Percentiles rank a stretch among this genome's conserved stretches.
Evolutionary conservation across 2,113 vertebrate species (phyloP).

Genomic region (Nyctibius bracteatus): DNA sequence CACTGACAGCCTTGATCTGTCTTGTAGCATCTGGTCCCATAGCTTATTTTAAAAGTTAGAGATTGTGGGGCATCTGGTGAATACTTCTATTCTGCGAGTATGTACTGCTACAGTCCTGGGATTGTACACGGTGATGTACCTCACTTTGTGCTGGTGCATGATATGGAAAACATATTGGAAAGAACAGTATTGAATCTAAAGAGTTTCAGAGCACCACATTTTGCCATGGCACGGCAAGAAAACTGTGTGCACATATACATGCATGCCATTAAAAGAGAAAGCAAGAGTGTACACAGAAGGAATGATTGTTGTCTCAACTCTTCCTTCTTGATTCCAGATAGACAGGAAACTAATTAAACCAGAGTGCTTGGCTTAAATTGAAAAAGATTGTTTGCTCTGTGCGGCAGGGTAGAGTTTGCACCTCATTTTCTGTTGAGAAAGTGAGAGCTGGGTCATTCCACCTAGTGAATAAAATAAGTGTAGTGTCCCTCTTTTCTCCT

Average conservation of each 20-base stretch:
- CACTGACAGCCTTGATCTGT: neutral
- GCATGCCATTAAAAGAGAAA: neutral
- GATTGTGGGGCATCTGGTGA: neutral
- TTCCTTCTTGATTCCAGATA: neutral
- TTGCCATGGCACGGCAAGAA: neutral
- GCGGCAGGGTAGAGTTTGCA: neutral
- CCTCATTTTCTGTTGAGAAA: neutral
- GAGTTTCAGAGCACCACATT: rapidly evolving
- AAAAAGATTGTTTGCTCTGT: neutral
- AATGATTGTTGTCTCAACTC: neutral
- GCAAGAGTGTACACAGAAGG: neutral
- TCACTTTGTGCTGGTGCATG: neutral
- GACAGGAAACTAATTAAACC: neutral
- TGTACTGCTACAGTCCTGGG: rapidly evolving
- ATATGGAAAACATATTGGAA: neutral
- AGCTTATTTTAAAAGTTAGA: neutral
- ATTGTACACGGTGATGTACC: rapidly evolving
- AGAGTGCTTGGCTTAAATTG: neutral
- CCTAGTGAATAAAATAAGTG: neutral
- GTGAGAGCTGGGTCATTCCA: neutral
- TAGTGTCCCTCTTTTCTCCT: neutral
- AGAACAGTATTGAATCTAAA: neutral
- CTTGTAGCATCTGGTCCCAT: neutral
- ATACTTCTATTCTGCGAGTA: neutral
- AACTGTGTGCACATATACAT: rapidly evolving